Base-by-base conservation (phyloP, 2,797 vertebrate genomes). In the Martes flavigula region DNA sequence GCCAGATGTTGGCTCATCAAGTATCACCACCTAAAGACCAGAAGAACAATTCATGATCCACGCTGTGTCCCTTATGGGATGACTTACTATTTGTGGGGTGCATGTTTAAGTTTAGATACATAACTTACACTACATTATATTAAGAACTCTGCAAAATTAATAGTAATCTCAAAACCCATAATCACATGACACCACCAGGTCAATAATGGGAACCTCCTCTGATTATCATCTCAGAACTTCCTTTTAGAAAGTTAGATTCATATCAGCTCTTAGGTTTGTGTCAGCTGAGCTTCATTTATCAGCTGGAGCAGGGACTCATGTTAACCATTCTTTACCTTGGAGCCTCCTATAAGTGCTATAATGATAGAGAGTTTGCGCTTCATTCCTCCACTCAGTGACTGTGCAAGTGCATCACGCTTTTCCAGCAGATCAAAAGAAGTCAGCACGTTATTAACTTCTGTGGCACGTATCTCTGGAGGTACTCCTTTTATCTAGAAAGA, bases 341-440 rank as follows among this genome's bases (percentile, higher is more conserved):
- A 99, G 98, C 99, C 99, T 85, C 99, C 99, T 0, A 99, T 99
- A 94, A 99, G 99, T 8, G 99, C 99, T 0, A 99, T 99, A 96
- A 99, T 99, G 3, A 99, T 99, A 72, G 99, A 99, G n/a, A 99
- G 99, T 96, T 99, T 99, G 96, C 99, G 99, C 97, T 99, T 99
- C 99, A 99, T 99, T 92, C 99, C 99, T 0, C 99, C 99, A 0
- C 99, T 99, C 13, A 99, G 99, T 0, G 99, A 99, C 98, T 99
- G 99, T 60, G 98, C 99, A 89, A 99, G 98, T 4, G 99, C 98
- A 17, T 27, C 43, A 4, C 98, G 98, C 97, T 99, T 99, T 97
- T 99, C 99, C 97, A 99, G 99, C 54, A 99, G 99, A 97, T 98
- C 99, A 32, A 99, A 98, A 97, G 99, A 98, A 38, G 98, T 96